phyloP scores from a whole-genome alignment of 2,888 invertebrate genomes.

The Hemistola chrysoprasaria region DNA sequence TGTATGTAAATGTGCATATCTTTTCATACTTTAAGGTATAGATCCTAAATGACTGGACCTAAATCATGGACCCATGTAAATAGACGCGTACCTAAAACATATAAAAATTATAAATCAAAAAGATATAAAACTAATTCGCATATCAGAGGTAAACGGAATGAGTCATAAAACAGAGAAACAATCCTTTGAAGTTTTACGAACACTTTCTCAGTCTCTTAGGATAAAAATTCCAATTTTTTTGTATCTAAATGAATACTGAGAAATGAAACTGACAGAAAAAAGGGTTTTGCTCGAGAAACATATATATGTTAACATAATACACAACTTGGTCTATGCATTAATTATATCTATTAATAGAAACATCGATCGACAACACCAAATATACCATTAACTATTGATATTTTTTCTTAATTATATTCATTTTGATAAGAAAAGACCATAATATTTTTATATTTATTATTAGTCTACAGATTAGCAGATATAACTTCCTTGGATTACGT shows the following conservation, averaged over 20 bases:
- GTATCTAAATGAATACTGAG: constrained; percentile 26
- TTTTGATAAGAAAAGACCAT: constrained; percentile 25
- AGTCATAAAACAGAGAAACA: constrained; percentile 34
- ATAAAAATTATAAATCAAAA: constrained; percentile 2
- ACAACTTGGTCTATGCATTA: constrained; percentile 54
- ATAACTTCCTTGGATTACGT: neutral
- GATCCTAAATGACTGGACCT: constrained; percentile 20
- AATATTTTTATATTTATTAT: no score
- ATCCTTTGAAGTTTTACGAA: constrained; percentile 63
- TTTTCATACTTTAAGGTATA: constrained; percentile 2
- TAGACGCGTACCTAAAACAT: constrained; percentile 8
- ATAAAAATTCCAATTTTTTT: constrained; percentile 65
- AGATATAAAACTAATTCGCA: constrained; percentile 5
- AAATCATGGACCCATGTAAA: constrained; percentile 23
- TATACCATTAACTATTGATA: constrained; percentile 51
- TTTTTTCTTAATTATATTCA: constrained; percentile 18
- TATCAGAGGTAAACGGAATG: constrained; percentile 23
- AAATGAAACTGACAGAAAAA: constrained; percentile 8
- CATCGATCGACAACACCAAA: constrained; percentile 68
- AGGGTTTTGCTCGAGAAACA: no score
- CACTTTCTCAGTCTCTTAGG: constrained; percentile 79
- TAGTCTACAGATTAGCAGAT: constrained; percentile 6
- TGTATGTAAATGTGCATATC: constrained; percentile 1
- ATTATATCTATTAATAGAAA: constrained; percentile 46
- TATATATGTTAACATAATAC: constrained; percentile 9